Conservation (phyloP, 2,888 invertebrate genomes). For the Tenodera sinensis region DNA sequence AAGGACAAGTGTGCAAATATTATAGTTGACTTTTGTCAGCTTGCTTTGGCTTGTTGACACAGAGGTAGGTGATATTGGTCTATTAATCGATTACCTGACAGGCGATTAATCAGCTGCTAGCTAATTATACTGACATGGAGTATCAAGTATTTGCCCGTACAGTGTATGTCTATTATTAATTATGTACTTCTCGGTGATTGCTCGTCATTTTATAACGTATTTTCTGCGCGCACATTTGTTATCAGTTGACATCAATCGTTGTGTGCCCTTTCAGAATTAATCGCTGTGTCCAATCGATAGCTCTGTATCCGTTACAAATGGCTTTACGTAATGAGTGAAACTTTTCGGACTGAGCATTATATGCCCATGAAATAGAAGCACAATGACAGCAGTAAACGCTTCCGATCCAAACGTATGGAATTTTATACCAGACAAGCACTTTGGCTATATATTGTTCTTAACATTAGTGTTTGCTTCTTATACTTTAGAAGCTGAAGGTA, state of each 20-base stretch:
- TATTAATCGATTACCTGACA: neutral
- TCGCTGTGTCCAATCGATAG: neutral
- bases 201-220: neutral
- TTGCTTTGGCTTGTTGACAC: neutral
- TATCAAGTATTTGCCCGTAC: neutral
- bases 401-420: neutral
- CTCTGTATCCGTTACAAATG: neutral
- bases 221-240: neutral
- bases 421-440: neutral
- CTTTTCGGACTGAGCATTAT: neutral
- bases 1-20: neutral
- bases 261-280: neutral
- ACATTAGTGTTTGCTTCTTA: too few species aligned
- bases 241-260: neutral
- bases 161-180: neutral
- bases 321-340: neutral
- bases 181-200: neutral
- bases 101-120: neutral
- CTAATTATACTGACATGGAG: neutral
- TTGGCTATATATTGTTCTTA: neutral
- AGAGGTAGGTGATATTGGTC: neutral
- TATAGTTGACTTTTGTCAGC: neutral
- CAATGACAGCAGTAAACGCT: neutral
- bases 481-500: too few species aligned
- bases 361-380: neutral